Conservation (phyloP, 2,888 invertebrate species). For the Eupithecia subumbrata region DNA sequence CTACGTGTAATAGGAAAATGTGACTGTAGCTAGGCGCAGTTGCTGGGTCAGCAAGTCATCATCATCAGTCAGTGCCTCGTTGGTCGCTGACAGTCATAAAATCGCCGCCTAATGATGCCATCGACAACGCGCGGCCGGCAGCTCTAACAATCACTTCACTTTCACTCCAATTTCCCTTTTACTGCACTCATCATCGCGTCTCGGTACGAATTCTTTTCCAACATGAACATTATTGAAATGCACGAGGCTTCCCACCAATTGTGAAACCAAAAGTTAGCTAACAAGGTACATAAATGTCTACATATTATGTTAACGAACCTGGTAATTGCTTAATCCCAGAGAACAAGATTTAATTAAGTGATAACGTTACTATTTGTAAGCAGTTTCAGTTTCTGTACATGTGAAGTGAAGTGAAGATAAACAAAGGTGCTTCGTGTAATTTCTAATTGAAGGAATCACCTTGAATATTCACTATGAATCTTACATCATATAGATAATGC, state of each 20-base stretch:
- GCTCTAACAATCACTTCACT: slow-evolving; percentile 39
- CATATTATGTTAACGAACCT: slow-evolving; percentile 30
- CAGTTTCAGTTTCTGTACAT: slow-evolving; percentile 7
- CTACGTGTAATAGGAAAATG: neutral
- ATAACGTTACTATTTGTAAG: slow-evolving; percentile 29
- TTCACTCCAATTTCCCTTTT: slow-evolving; percentile 48
- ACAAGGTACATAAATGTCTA: slow-evolving; percentile 30
- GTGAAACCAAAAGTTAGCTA: slow-evolving; percentile 43
- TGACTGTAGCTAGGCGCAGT: neutral
- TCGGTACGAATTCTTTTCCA: slow-evolving; percentile 17
- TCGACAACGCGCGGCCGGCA: slow-evolving; percentile 13
- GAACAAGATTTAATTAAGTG: slow-evolving; percentile 38
- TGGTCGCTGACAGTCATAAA: slow-evolving; percentile 23
- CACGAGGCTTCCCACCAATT: slow-evolving; percentile 40
- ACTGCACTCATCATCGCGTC: slow-evolving; percentile 38
- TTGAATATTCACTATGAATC: neutral
- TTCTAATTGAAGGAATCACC: slow-evolving; percentile 9
- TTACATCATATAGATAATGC: neutral
- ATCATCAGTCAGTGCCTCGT: neutral
- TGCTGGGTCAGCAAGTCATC: neutral
- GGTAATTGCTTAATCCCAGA: slow-evolving; percentile 35
- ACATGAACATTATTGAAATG: slow-evolving; percentile 30
- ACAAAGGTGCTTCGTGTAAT: neutral
- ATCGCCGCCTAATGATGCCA: slow-evolving; percentile 30
- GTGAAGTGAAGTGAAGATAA: slow-evolving; percentile 11